Base-by-base conservation (phyloP, 2,113 vertebrate species). In the Pygoscelis antarcticus region DNA sequence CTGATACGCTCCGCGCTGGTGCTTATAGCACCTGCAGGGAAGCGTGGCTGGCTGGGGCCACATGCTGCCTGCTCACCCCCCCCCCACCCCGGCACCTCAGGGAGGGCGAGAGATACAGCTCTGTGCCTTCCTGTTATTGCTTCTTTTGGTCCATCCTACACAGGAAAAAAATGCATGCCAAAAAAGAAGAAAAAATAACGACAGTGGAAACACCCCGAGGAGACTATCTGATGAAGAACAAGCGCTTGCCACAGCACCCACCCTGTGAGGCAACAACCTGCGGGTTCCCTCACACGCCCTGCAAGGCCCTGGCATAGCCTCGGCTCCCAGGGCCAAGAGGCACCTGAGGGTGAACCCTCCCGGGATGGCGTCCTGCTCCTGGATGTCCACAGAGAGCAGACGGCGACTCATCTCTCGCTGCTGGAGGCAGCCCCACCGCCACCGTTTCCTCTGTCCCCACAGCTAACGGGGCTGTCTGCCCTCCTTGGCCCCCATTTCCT, bases 341-440 rank as follows among this genome's bases (percentile, higher is more conserved):
- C 4, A 5, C 8, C 27, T 0, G 14, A 51, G 11, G 36, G 42
- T 9, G 6, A 75, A 46, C 18, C 36, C 34, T 30, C 17, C 16
- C 0, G 0, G 23, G 5, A n/a, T 11, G 27, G 27, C 2, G 1
- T 8, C 60, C 44, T 6, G 49, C 64, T 38, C 36, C 23, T 7
- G 44, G 49, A 8, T 7, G 17, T 1, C 7, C 18, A 11, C 1
- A 1, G 8, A 62, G 9, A 38, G 66, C 5, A 14, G 12, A 6
- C 1, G 3, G 10, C 0, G 6, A 21, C 27, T 34, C 15, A 6
- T 15, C 6, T 27, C 71, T 12, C 1, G 0, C 32, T 30, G 42
- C 49, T 22, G 27, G 44, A 44, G 22, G 42, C 49, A 58, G 60
- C n/a, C 32, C 8, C 7, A 0, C 51, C 16, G 26, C 38, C 4